Percentiles rank a stretch among this genome's conserved stretches.
phyloP scores from a whole-genome alignment of 2,113 vertebrate genomes.

The Cariama cristata region DNA sequence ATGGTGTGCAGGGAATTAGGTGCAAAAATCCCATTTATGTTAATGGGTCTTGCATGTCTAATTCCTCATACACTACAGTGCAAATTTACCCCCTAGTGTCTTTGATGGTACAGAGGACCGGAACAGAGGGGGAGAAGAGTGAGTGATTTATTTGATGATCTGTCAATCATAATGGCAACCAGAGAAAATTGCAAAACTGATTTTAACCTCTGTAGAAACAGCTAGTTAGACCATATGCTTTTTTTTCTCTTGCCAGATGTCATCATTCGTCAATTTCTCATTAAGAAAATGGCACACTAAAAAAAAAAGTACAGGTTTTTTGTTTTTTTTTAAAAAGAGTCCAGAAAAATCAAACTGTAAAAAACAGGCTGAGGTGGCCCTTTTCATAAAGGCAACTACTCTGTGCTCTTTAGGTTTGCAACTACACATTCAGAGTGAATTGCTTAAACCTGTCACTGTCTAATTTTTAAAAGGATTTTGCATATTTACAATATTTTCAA shows the following conservation, averaged over 20 bases:
- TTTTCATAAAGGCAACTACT: not conserved
- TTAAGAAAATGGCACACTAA: slow-evolving; percentile 75
- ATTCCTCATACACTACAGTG: slow-evolving; percentile 70
- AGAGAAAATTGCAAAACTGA: slow-evolving; percentile 78
- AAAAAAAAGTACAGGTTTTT: not conserved
- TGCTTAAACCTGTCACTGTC: not conserved
- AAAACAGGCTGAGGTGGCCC: not conserved
- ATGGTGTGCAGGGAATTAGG: slow-evolving; percentile 77
- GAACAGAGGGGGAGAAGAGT: slow-evolving; percentile 51
- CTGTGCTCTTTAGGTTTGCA: not conserved
- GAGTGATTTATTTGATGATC: slow-evolving; percentile 79
- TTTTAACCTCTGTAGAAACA: slow-evolving; percentile 83
- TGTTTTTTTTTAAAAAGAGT: not conserved
- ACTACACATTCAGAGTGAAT: not conserved
- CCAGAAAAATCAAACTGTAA: slow-evolving; percentile 27
- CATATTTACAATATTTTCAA: not conserved
- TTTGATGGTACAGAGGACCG: slow-evolving; percentile 71
- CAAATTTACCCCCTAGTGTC: slow-evolving; percentile 73
- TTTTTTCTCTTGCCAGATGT: slow-evolving; percentile 80
- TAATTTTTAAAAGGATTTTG: not conserved
- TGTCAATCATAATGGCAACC: slow-evolving; percentile 81
- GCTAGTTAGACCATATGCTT: slow-evolving; percentile 80
- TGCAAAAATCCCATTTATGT: slow-evolving; percentile 82
- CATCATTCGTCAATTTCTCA: slow-evolving; percentile 83
- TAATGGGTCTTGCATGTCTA: slow-evolving; percentile 79